Base-by-base conservation (phyloP, 2,797 vertebrate genomes). In the Melopsittacus undulatus region DNA sequence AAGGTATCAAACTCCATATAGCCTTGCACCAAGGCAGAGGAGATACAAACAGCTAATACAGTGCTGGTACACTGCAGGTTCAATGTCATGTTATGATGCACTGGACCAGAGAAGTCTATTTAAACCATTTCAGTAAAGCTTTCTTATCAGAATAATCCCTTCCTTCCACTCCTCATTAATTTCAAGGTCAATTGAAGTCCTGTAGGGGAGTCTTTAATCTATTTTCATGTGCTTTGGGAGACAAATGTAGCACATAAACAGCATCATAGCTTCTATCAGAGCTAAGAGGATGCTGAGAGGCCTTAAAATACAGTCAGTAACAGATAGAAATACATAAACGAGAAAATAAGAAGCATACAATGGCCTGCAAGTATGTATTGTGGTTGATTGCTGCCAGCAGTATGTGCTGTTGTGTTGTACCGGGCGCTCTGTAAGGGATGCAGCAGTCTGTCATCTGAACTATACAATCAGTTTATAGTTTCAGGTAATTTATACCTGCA, bases 401-500 rank as follows among this genome's bases (percentile, higher is more conserved):
- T 34, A 24, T 34, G 56, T 57, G 56, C 56, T 57, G 56, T 34
- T 48, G 27, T 52, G 62, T 40, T 76, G 23, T 61, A 56, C 32
- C 74, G 63, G 75, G 18, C 13, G 17, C 36, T 51, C n/a, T 18
- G 21, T 52, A 64, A 56, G 69, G 23, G 81, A 52, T 3, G 26
- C 24, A 73, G 10, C 5, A 3, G 43, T 48, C 73, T 87, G 32
- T 63, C 67, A 77, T 82, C 63, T 77, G 77, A 77, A 70, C 48
- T 66, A 79, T 89, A 70, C 90, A 94, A 88, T 63, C 77, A 57
- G 29, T 91, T 92, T 92, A 82, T 77, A 64, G 80, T 36, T 91
- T 83, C 57, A 74, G 62, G 88, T 87, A 89, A 96, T 92, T 94
- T 93, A 90, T 69, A 61, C 24, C 51, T 89, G 54, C 16, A 80